Evolutionary conservation across 2,888 invertebrate species (phyloP), one percentile per base, ranked within the genome.

Genomic region (Aphidoletes aphidimyza): DNA sequence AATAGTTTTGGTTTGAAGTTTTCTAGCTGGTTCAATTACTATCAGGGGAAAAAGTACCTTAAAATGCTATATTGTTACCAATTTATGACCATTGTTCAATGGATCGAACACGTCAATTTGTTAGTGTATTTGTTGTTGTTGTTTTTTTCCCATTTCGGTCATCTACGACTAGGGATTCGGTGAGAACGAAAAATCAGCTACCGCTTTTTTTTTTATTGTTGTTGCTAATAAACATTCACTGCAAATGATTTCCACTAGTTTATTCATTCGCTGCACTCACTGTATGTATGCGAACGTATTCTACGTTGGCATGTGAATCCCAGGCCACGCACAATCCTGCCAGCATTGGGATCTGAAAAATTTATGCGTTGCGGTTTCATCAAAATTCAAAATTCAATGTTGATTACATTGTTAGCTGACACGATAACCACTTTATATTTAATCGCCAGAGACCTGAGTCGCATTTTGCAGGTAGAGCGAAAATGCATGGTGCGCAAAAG

Each of bases 361-460:
- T 54, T 54, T 54, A 54, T 54, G 22, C 54, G n/a, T 22, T 54
- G 54, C 22, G 54, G 54, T 54, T 22, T 54, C 54, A 54, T 54
- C 54, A 54, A 54, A n/a, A 54, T 54, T 54, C 54, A 54, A n/a
- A 54, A 54, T 54, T 54, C 54, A 1, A 54, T 54, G 22, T 22
- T 54, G 54, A 54, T 22, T 54, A 54, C 22, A 22, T 54, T 54
- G 54, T 22, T 54, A 22, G 54, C 22, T 22, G 6, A 22, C 22
- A 54, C 54, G n/a, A 54, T 54, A 54, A 54, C 54, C 54, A 54
- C 22, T 54, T 54, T 54, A 54, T 54, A 54, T 54, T 54, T 54
- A 54, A 54, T 54, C 54, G 22, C 54, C n/a, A 22, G 54, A 54
- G 54, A 54, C 54, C 54, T 54, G 54, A 54, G 9, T 22, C 54